Evolutionary conservation across 1,140 invertebrate species (phyloP).

Genomic region (Euwallacea similis): DNA sequence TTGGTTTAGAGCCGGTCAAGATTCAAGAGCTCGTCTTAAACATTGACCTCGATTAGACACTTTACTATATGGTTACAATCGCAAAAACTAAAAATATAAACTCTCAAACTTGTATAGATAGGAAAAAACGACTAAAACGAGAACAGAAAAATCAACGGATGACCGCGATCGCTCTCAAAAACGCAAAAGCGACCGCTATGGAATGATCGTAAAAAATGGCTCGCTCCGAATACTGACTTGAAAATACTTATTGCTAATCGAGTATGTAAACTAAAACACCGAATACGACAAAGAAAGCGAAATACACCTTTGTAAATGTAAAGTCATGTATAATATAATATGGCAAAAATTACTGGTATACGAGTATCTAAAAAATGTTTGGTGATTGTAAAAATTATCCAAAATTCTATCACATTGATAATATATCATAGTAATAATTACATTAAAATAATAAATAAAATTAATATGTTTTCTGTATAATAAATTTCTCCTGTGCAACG

Average conservation of each 20-base stretch:
- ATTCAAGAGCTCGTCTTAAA: conserved; percentile 11
- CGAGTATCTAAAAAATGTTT: conserved; percentile 54
- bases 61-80: background rate
- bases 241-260: conserved; percentile 41
- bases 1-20: conserved; percentile 15
- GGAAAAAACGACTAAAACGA: conserved; percentile 4
- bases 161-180: background rate
- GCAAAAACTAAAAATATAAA: conserved; percentile 16
- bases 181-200: conserved; percentile 3
- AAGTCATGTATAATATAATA: conserved; percentile 46
- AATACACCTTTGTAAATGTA: conserved; percentile 31
- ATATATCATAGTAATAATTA: conserved; percentile 50
- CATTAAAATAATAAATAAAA: conserved; percentile 36
- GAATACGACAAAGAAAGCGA: conserved; percentile 28
- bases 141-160: conserved; percentile 10
- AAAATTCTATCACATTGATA: conserved; percentile 56
- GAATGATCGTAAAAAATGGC: conserved; percentile 33
- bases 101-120: background rate
- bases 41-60: conserved; percentile 3
- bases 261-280: conserved; percentile 29
- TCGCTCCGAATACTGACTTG: conserved; percentile 36
- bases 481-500: conserved; percentile 21
- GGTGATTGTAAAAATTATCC: conserved; percentile 57
- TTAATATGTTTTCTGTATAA: conserved; percentile 23
- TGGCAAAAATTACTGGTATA: conserved; percentile 55